phyloP scores from a whole-genome alignment of 2,888 invertebrate genomes.

The Philopedon plagiatum region DNA sequence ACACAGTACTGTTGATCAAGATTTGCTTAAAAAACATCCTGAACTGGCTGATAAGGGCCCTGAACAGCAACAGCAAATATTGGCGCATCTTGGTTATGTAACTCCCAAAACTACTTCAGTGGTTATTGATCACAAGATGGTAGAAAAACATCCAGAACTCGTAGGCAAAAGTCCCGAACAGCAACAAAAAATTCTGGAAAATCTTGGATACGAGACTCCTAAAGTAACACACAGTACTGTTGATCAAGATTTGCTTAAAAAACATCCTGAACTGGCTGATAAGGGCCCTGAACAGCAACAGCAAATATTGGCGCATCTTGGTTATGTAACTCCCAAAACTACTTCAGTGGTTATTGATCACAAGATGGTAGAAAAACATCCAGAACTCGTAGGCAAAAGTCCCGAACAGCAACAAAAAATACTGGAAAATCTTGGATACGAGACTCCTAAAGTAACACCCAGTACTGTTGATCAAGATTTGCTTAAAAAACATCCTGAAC shows the following conservation, averaged over 20 bases:
- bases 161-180: slow-evolving; percentile 1
- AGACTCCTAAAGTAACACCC: too few relatives aligned
- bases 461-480: not conserved
- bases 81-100: not conserved
- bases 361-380: slow-evolving; percentile 1
- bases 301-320: too few relatives aligned
- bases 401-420: not conserved
- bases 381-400: slow-evolving; percentile 7
- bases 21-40: slow-evolving; percentile 26
- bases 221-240: not conserved
- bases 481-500: not conserved
- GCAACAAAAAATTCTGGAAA: not conserved
- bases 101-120: not conserved
- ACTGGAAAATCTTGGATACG: slow-evolving; percentile 18
- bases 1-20: not conserved
- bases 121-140: not conserved
- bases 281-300: too few relatives aligned
- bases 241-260: too few relatives aligned
- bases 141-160: slow-evolving; percentile 36
- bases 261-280: not conserved
- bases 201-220: slow-evolving; percentile 8
- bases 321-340: too few relatives aligned
- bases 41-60: slow-evolving; percentile 25
- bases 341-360: too few relatives aligned
- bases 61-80: slow-evolving; percentile 17